Evolutionary conservation across 2,113 vertebrate genomes (phyloP), one percentile per base, ranked within the genome.

Genomic region (Muscicapa adusta): DNA sequence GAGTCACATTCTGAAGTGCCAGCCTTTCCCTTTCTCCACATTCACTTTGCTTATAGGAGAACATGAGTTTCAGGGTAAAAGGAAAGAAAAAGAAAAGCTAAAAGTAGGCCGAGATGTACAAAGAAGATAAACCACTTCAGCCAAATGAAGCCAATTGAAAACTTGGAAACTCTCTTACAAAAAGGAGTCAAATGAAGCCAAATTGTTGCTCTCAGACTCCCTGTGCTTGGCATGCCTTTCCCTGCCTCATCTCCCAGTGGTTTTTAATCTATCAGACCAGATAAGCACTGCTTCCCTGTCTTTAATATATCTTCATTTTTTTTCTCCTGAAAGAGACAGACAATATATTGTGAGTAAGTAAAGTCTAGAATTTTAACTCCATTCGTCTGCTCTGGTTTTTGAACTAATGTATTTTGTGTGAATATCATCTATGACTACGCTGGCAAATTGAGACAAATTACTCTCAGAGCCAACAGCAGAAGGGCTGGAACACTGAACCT

Each of bases 361-460:
- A 89, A 91, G 67, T 53, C 71, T 53, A 93, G 73, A 93, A 87
- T 83, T 87, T 71, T 78, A 94, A 88, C 67, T 88, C 70, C 53
- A 87, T 82, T 93, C 15, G 0, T 89, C 80, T 56, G 61, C 65
- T 83, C 79, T 40, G 40, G 33, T 61, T 91, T 94, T 62, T 42
- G 42, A 76, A 62, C 34, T 17, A 72, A 74, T 53, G 34, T 9
- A 78, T 91, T 94, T 94, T 91, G 79, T 54, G 77, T 18, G 67
- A 89, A 47, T 40, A 94, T 79, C 56, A 51, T 33, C 74, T 68
- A 66, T 54, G 71, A 66, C 74, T 85, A 20, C 5, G 2, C 29
- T 56, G 42, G 31, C 31, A 92, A 94, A 95, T 75, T 54, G 74
- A 92, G 84, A 93, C 40, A 87, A 92, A 92, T 85, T 42, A 42